Evolutionary conservation across 2,888 invertebrate species (phyloP).

Genomic region (Drosophila prostipennis): DNA sequence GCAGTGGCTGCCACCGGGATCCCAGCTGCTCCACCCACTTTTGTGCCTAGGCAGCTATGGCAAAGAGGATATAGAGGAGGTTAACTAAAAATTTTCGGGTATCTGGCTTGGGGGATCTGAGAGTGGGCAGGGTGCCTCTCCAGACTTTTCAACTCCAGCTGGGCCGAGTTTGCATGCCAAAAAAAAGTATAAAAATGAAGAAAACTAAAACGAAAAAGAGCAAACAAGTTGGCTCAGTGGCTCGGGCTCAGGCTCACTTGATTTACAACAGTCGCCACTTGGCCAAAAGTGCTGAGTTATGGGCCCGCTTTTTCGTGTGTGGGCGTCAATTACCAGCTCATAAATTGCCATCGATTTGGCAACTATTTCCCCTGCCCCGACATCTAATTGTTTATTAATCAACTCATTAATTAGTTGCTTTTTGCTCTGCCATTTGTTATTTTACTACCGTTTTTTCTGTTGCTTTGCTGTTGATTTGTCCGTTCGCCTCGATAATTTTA

Average conservation of each 20-base stretch:
- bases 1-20: slow-evolving; percentile 55
- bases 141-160: slow-evolving; percentile 30
- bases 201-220: slow-evolving; percentile 5
- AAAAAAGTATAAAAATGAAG: neutral
- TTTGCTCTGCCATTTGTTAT: slow-evolving; percentile 47
- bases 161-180: slow-evolving; percentile 50
- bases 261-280: slow-evolving; percentile 54
- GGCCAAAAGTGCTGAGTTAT: slow-evolving; percentile 31
- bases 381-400: slow-evolving; percentile 66
- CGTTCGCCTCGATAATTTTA: slow-evolving; percentile 62
- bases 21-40: slow-evolving; percentile 57
- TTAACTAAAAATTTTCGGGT: slow-evolving; percentile 41
- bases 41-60: slow-evolving; percentile 28
- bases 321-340: slow-evolving; percentile 57
- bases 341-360: slow-evolving; percentile 46
- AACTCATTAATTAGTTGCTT: slow-evolving; percentile 53
- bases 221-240: slow-evolving; percentile 43
- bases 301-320: slow-evolving; percentile 32
- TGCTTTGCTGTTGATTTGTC: slow-evolving; percentile 44
- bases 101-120: slow-evolving; percentile 45
- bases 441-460: slow-evolving; percentile 17
- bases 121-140: slow-evolving; percentile 15
- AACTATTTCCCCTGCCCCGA: slow-evolving; percentile 10
- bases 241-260: slow-evolving; percentile 31
- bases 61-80: neutral